These are phyloP conservation scores for Drosophila yooni DNA, from an alignment of 2,888 invertebrate species.

Conservation along the genomic window DNA sequence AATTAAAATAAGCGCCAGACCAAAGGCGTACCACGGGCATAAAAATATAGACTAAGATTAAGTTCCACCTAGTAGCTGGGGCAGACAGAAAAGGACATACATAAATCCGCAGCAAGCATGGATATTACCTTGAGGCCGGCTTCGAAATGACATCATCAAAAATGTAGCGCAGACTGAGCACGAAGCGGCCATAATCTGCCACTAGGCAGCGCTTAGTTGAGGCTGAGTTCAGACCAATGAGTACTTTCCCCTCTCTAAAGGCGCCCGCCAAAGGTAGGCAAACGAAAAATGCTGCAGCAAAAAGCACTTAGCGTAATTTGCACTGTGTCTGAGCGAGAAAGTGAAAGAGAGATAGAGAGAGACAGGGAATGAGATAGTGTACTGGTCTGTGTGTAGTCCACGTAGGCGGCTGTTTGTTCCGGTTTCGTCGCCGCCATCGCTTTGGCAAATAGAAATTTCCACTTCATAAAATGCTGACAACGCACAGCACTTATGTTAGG, in stretches of 20 bases:
- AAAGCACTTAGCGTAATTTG: constrained; percentile 81
- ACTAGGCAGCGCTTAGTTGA: constrained; percentile 71
- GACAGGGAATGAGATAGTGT: constrained; percentile 12
- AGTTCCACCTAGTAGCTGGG: not conserved
- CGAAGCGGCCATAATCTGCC: constrained; percentile 78
- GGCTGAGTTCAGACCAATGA: constrained; percentile 23
- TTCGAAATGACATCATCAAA: constrained; percentile 78
- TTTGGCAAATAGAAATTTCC: constrained; percentile 79
- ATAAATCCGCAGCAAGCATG: constrained; percentile 67
- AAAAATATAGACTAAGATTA: constrained; percentile 15
- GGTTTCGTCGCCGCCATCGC: constrained; percentile 66
- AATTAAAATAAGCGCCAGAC: constrained; percentile 42
- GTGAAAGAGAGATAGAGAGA: not conserved
- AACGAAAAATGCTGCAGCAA: constrained; percentile 65
- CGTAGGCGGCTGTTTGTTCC: constrained; percentile 69
- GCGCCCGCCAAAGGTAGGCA: constrained; percentile 58
- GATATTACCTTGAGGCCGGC: constrained; percentile 67
- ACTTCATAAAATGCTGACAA: constrained; percentile 82
- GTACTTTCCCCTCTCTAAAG: not conserved
- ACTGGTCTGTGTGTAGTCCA: constrained; percentile 16
- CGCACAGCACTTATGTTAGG: constrained; percentile 72
- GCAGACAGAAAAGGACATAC: constrained; percentile 25
- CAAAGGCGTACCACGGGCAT: constrained; percentile 22
- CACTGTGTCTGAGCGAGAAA: constrained; percentile 40
- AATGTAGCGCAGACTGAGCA: constrained; percentile 69